Base-by-base conservation (phyloP, 2,113 vertebrate genomes). In the Ochotona curzoniae region DNA sequence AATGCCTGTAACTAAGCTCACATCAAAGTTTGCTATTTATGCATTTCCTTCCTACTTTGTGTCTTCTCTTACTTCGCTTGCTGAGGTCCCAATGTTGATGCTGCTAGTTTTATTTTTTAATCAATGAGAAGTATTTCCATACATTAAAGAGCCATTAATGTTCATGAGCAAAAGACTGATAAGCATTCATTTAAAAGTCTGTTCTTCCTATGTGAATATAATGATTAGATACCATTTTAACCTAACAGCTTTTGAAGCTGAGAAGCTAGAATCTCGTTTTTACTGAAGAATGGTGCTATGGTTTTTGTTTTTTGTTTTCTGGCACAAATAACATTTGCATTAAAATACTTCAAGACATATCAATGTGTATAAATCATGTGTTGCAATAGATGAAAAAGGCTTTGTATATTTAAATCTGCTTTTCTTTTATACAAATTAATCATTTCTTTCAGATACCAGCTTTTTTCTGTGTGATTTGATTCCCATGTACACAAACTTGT, bases 211-310 rank as follows among this genome's bases (percentile, higher is more conserved):
- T 64, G 15, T 91, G 63, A 92, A 86, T 91, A 84, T 47, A 80
- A 8, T 86, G 91, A 95, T 86, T 88, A 91, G 75, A 15, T n/a
- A 89, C 30, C 54, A 91, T 87, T 90, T 94, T 84, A 93, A 83
- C 30, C 30, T 87, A 88, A 89, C n/a, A 60, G 38, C 67, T 80
- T 91, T 90, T 91, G 86, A 93, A 94, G 44, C 73, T 87, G 54
- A 81, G 91, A 92, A 90, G 30, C 63, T 69, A 94, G 17, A 49
- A 73, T 83, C 74, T 83, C 64, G 26, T 84, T 93, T 89, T 93
- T 51, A 79, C 8, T 66, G 57, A 94, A 66, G n/a, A 30, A 76
- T 80, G 54, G 49, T 44, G 38, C 38, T 44, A 6, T n/a, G n/a
- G n/a, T n/a, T n/a, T 44, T 44, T 44, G 6, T 44, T 44, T 44